Conservation (phyloP, 2,888 invertebrate genomes). For the Candidula unifasciata region DNA sequence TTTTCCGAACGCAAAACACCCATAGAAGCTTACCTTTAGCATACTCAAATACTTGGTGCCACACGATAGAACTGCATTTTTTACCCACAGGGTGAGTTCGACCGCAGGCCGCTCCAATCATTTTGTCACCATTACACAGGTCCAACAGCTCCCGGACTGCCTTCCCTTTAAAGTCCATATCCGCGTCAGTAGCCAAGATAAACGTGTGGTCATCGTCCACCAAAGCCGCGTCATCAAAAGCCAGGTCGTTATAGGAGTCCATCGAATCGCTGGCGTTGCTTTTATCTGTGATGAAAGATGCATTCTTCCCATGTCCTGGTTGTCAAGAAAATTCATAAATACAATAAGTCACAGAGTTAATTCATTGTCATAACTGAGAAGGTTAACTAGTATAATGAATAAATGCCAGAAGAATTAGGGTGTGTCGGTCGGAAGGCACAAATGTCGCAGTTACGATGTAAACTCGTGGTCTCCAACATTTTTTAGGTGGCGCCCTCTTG, state of each 20-base stretch:
- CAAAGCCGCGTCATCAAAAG: not conserved
- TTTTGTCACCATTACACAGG: slow-evolving; percentile 59
- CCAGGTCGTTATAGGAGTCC: slow-evolving; percentile 5
- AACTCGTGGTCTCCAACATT: no score
- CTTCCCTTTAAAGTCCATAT: slow-evolving; percentile 65
- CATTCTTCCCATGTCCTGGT: not conserved
- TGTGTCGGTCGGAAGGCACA: no score
- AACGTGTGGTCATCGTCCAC: slow-evolving; percentile 64
- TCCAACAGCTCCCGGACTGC: slow-evolving; percentile 60
- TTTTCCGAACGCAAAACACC: no score
- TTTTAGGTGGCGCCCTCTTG: no score
- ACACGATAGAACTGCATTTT: slow-evolving; percentile 61
- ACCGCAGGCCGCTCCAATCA: slow-evolving; percentile 66
- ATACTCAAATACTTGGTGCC: slow-evolving; percentile 68
- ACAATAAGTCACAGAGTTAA: not conserved
- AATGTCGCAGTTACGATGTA: no score
- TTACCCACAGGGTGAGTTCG: slow-evolving; percentile 65
- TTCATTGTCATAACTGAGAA: no score
- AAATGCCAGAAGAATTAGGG: no score
- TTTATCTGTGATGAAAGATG: not conserved
- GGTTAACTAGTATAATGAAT: no score
- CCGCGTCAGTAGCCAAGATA: slow-evolving; percentile 67
- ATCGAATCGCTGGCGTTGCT: not conserved
- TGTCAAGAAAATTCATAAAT: not conserved
- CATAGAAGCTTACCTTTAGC: slow-evolving; percentile 66